phyloP scores from a whole-genome alignment of 53 echinoderm and acorn worm genomes.

The Apostichopus leukothele region DNA sequence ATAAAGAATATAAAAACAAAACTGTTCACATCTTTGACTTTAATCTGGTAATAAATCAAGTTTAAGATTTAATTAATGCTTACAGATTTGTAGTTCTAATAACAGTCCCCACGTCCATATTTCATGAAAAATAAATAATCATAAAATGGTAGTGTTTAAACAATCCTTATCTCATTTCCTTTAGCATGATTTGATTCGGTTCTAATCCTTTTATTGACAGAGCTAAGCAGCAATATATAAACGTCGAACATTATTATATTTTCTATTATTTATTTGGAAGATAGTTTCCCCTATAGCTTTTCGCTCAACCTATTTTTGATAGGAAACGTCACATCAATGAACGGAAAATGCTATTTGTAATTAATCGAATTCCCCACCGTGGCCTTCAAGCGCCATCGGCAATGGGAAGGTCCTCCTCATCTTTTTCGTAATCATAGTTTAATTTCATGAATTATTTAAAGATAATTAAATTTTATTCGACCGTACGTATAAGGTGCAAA shows the following conservation, averaged over 20 bases:
- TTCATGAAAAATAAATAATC: neutral
- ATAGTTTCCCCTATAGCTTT: neutral
- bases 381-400: slow-evolving; percentile 29
- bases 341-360: slow-evolving; percentile 16
- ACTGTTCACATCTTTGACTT: too few relatives aligned
- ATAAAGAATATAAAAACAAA: too few relatives aligned
- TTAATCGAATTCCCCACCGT: slow-evolving; percentile 26
- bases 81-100: neutral
- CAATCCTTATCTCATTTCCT: neutral
- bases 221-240: neutral
- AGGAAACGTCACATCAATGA: slow-evolving; percentile 38
- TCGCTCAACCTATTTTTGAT: slow-evolving; percentile 40
- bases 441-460: neutral
- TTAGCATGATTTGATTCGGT: neutral
- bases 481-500: neutral
- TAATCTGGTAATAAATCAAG: too few relatives aligned
- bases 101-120: neutral
- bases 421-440: slow-evolving; percentile 6
- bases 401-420: slow-evolving; percentile 12
- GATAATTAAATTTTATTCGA: neutral
- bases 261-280: neutral
- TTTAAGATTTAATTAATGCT: too few relatives aligned
- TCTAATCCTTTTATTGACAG: neutral
- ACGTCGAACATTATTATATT: neutral
- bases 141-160: neutral